phyloP scores from a whole-genome alignment of 2,797 vertebrate genomes.

The Lacerta agilis region DNA sequence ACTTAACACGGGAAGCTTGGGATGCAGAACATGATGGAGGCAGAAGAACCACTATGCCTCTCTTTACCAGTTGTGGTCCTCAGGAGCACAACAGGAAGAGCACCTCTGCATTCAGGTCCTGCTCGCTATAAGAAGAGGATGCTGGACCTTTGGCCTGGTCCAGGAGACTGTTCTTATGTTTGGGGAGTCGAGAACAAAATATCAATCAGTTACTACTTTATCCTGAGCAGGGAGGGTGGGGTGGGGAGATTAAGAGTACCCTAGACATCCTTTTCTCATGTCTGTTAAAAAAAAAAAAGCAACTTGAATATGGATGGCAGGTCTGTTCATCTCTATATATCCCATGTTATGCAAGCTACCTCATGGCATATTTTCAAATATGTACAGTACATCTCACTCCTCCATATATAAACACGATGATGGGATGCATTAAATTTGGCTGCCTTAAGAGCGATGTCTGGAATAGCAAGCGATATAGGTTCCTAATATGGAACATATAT shows the following conservation, averaged over 20 bases:
- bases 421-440: constrained; percentile 13
- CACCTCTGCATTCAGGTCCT: too few species aligned
- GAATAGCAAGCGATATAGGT: neutral
- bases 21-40: too few species aligned
- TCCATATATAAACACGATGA: constrained; percentile 16
- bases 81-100: too few species aligned
- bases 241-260: neutral
- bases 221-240: too few species aligned
- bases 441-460: neutral
- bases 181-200: neutral
- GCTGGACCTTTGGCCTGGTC: too few species aligned
- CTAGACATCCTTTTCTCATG: neutral
- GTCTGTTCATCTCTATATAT: constrained; percentile 1
- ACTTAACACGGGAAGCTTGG: too few species aligned
- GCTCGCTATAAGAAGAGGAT: too few species aligned
- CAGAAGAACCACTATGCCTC: too few species aligned
- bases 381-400: neutral
- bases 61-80: too few species aligned
- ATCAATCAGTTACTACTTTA: neutral
- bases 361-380: constrained; percentile 28
- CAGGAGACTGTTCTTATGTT: too few species aligned
- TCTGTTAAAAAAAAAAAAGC: neutral
- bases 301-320: constrained; percentile 14
- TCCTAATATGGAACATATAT: too few species aligned
- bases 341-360: constrained; percentile 5